Percentiles rank a stretch among this genome's conserved stretches.
Evolutionary conservation across 2,113 vertebrate genomes (phyloP).

Genomic region (Malurus melanocephalus): DNA sequence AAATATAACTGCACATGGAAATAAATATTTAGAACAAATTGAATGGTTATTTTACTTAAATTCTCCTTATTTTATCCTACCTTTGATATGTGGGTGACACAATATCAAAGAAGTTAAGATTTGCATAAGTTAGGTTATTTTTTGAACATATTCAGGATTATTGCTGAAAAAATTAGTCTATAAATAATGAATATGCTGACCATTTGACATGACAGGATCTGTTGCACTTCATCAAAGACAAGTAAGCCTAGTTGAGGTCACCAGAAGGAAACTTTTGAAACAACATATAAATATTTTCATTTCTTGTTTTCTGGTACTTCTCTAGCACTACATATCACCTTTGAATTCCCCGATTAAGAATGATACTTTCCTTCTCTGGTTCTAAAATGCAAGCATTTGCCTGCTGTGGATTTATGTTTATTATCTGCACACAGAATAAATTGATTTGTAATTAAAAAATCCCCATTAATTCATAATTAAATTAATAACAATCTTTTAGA

Average conservation of each 20-base stretch:
- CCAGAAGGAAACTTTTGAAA: constrained; percentile 58
- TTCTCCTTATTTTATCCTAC: background rate
- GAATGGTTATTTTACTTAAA: background rate
- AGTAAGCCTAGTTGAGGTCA: constrained; percentile 42
- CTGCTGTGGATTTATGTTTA: background rate
- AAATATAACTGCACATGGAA: background rate
- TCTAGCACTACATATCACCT: constrained; percentile 24
- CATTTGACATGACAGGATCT: constrained; percentile 33
- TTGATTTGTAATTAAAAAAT: background rate
- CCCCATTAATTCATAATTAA: background rate
- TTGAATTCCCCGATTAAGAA: constrained; percentile 44
- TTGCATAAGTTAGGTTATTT: background rate
- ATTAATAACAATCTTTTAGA: background rate
- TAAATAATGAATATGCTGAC: constrained; percentile 40
- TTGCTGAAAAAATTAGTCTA: constrained; percentile 32
- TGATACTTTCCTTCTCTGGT: background rate
- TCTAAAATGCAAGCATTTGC: background rate
- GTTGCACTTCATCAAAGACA: constrained; percentile 42
- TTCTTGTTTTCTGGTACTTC: constrained; percentile 50
- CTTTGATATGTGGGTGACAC: background rate
- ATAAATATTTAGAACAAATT: background rate
- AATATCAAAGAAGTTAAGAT: background rate
- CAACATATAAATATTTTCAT: constrained; percentile 41
- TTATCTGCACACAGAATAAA: background rate
- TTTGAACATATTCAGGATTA: constrained; percentile 2